Base-by-base conservation (phyloP, 2,888 invertebrate species). In the Flexamia atlantica region DNA sequence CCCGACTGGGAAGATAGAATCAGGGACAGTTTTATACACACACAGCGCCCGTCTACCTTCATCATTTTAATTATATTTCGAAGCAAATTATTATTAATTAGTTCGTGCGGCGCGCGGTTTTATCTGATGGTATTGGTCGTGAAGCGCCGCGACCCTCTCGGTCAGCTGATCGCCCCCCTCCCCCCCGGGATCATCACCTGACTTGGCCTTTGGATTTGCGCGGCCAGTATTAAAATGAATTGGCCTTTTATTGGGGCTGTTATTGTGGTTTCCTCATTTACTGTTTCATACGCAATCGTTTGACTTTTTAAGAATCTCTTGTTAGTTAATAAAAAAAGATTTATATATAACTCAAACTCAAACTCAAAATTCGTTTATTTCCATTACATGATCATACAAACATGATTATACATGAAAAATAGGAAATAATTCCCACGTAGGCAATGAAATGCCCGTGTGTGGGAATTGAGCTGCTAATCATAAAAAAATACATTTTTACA, bases 31-130 rank as follows among this genome's bases (percentile, higher is more conserved):
- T 72, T 72, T 72, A 72, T 20, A 68, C 68, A 72, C 40, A 72
- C 40, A 36, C 64, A 64, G 64, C 64, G 64, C 64, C 64, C 9
- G 64, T 64, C 72, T 40, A 40, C 40, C 72, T 72, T 72, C 76
- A 76, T 76, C 76, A 76, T 50, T 76, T 50, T 76, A 76, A 76
- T 76, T 76, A 76, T 76, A 50, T 76, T 76, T 76, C 23, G 30
- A 46, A 46, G 76, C 76, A 76, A 76, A 76, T 76, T 76, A 50
- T 76, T 76, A 76, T 76, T 76, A 76, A 76, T 42, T 76, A 76
- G 76, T 76, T 50, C 76, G 76, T 50, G 76, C 72, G 72, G 72
- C n/a, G n/a, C 23, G 36, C 72, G 72, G 76, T 7, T 10, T 40
- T 76, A 76, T 50, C 76, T 76, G 76, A 76, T 76, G 76, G 28